Evolutionary conservation across 2,888 invertebrate genomes (phyloP), one percentile per base, ranked within the genome.

Genomic region (Chydorus sphaericus): DNA sequence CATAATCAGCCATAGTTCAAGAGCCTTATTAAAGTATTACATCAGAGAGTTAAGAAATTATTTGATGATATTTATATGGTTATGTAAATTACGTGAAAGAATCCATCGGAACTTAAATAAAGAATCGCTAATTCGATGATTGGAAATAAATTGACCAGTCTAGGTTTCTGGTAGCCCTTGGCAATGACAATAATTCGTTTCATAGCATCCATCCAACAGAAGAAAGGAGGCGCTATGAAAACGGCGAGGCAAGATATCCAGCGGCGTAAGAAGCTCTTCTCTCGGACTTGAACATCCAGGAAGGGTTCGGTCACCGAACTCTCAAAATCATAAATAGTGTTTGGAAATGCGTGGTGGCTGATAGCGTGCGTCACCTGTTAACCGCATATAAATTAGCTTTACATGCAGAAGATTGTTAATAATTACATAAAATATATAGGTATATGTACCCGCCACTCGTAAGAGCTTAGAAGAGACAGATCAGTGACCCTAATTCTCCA

Each of bases 401-500:
- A n/a, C n/a, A n/a, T n/a, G n/a, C n/a, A n/a, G n/a, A n/a, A n/a
- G n/a, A n/a, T n/a, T n/a, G n/a, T n/a, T n/a, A n/a, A n/a, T n/a
- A n/a, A n/a, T n/a, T n/a, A n/a, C n/a, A n/a, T n/a, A n/a, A n/a
- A n/a, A n/a, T n/a, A n/a, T n/a, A n/a, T n/a, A n/a, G n/a, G n/a
- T n/a, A n/a, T n/a, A n/a, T n/a, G n/a, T n/a, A 87, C 77, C 58
- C 86, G 75, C 77, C 84, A 87, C 60, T 83, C 79, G 66, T 56
- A 73, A 53, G 80, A 78, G 2, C 80, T 79, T 75, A 83, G 73
- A 62, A 80, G 66, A 18, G 77, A 75, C 59, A 88, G 69, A 64
- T 86, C 83, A 63, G 84, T 83, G 58, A 83, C 77, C 64, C 81
- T 83, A 82, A 85, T 85, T 57, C 85, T 77, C 76, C 82, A 84